Percentiles rank a stretch among this genome's conserved stretches.
Evolutionary conservation across 35 echinoderm and acorn worm species (phyloP).

Genomic region (Ophiothrix spiculata): DNA sequence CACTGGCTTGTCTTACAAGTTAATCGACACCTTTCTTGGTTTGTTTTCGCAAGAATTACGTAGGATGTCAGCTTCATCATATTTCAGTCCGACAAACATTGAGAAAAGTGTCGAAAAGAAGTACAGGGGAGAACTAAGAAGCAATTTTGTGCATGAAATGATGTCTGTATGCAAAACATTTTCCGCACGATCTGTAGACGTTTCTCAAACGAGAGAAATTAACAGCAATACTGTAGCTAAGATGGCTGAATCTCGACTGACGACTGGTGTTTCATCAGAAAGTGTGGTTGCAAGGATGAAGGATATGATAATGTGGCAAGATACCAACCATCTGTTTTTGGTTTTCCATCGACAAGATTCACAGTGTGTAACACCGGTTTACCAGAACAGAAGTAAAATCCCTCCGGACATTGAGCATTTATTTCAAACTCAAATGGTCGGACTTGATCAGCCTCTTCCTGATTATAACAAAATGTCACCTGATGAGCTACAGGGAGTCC

Average conservation of each 20-base stretch:
- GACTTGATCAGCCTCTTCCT: neutral
- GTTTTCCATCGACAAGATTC: conserved; percentile 32
- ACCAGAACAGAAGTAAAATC: neutral
- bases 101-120: conserved; percentile 7
- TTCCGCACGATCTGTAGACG: conserved; percentile 26
- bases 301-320: conserved; percentile 32
- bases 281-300: conserved; percentile 24
- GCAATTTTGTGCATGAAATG: conserved; percentile 12
- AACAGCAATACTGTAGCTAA: neutral
- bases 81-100: conserved; percentile 8
- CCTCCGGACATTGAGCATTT: conserved; percentile 13
- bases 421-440: conserved; percentile 21
- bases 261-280: neutral
- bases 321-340: conserved; percentile 31
- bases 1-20: conserved; percentile 2
- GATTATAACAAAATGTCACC: conserved; percentile 32
- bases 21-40: conserved; percentile 21
- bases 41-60: conserved; percentile 18
- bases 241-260: neutral
- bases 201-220: neutral
- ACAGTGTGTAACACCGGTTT: conserved; percentile 9
- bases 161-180: neutral
- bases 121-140: neutral
- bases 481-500: neutral
- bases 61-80: conserved; percentile 29